A percentile compares a stretch with the other conserved stretches of the same genome.
phyloP scores from a whole-genome alignment of 2,797 vertebrate species.

The Schizopygopsis pylzovi region DNA sequence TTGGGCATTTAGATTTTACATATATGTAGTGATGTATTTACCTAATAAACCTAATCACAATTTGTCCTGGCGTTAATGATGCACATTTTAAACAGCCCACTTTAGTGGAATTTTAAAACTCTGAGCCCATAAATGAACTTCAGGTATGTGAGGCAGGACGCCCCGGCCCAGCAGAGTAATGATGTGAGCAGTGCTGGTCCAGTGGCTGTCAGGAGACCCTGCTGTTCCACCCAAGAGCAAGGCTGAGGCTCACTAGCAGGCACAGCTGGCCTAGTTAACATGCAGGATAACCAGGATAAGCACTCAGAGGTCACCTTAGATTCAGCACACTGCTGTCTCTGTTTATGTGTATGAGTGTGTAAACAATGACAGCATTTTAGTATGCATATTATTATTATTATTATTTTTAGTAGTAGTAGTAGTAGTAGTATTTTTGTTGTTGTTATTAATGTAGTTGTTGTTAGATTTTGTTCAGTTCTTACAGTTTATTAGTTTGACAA shows the following conservation, averaged over 20 bases:
- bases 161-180: slow-evolving; percentile 69
- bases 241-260: slow-evolving; percentile 65
- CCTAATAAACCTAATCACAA: not conserved
- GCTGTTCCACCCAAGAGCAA: slow-evolving; percentile 63
- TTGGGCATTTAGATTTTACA: not conserved
- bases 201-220: slow-evolving; percentile 59
- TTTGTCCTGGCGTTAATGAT: not conserved
- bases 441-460: not conserved
- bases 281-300: slow-evolving; percentile 69
- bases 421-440: not conserved
- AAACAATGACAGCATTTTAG: not conserved
- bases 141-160: slow-evolving; percentile 57
- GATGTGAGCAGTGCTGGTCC: slow-evolving; percentile 67
- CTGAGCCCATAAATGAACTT: slow-evolving; percentile 47
- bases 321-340: slow-evolving; percentile 29
- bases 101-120: slow-evolving; percentile 10
- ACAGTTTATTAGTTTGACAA: too few species aligned
- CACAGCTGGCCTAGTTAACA: slow-evolving; percentile 76
- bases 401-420: not conserved
- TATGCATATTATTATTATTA: not conserved
- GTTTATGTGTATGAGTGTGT: slow-evolving; percentile 13
- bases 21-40: not conserved
- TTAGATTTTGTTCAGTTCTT: too few species aligned
- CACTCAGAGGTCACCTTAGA: slow-evolving; percentile 68
- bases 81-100: slow-evolving; percentile 2